Base-by-base conservation (phyloP, 2,113 vertebrate species). In the Phasianus colchicus region DNA sequence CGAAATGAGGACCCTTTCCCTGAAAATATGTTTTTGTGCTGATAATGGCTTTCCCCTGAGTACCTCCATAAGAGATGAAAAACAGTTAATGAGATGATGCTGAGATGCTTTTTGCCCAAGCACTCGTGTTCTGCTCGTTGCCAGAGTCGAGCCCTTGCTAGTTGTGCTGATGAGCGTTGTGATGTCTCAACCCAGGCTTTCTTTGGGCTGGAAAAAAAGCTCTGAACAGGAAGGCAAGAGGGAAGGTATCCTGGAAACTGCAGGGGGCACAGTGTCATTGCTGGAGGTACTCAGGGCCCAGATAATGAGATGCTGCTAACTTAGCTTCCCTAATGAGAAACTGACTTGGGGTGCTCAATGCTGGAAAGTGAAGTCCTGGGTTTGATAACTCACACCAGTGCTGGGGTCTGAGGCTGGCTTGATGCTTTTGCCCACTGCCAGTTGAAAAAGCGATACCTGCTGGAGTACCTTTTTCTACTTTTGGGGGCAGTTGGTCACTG, bases 201-300 rank as follows among this genome's bases (percentile, higher is more conserved):
- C 50, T 52, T 13, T 47, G 69, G 57, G 83, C 36, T 30, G 45
- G 30, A 52, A 73, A 29, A 29, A 27, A 25, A 14, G 76, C 73
- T 81, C 7, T 0, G 52, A 50, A n/a, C 88, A 73, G 76, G 83
- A 30, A 86, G 88, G 75, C 67, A 63, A 77, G 80, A 64, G 45
- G 90, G 63, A 81, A 57, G 43, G 80, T 95, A 92, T 96, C 80
- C 42, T 61, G 83, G 93, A 90, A 94, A 96, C 96, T 96, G 96
- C 95, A 96, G 95, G 96, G 96, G 96, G 93, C 96, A 96, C 95
- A 96, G 92, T 96, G 95, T 93, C 96, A 95, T 96, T 96, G 30
- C 96, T 36, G 14, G 88, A 83, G 70, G 42, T 57, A 15, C 11
- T 10, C 22, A n/a, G 36, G 92, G 65, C 92, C 9, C 9, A 69